Conservation (phyloP, 2,797 vertebrate species). For the Crenuchus spilurus region DNA sequence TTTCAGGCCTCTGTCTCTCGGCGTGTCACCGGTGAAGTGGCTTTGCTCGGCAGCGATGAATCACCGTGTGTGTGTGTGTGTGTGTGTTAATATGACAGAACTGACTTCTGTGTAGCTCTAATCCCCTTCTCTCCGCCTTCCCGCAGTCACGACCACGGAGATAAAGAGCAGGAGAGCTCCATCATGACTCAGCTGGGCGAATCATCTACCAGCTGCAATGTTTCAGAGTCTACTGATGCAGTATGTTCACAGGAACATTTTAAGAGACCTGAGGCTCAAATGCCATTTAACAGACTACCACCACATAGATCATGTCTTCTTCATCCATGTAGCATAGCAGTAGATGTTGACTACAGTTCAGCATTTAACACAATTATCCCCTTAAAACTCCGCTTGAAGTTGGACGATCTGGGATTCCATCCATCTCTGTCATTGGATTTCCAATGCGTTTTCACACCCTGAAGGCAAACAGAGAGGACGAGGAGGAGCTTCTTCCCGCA, state of each 20-base stretch:
- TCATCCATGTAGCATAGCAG: not conserved
- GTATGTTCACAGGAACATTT: not conserved
- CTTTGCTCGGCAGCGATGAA: slow-evolving; percentile 42
- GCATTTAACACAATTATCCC: too few species aligned
- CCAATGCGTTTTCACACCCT: too few species aligned
- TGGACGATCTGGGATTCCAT: too few species aligned
- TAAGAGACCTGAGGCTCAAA: not conserved
- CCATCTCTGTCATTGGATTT: too few species aligned
- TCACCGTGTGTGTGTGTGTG: slow-evolving; percentile 27
- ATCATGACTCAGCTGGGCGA: slow-evolving; percentile 52
- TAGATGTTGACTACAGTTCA: too few species aligned
- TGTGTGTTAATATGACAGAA: slow-evolving; percentile 11
- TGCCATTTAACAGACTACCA: not conserved
- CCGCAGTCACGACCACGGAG: slow-evolving; percentile 59
- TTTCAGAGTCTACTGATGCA: not conserved
- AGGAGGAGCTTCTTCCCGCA: too few species aligned
- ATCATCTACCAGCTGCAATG: slow-evolving; percentile 18
- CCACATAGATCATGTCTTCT: not conserved
- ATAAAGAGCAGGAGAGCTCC: slow-evolving; percentile 41
- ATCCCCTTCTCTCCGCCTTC: slow-evolving; percentile 44
- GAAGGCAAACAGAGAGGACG: too few species aligned
- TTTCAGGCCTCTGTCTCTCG: slow-evolving; percentile 2
- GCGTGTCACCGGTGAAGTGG: slow-evolving; percentile 35
- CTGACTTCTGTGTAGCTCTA: slow-evolving; percentile 43
- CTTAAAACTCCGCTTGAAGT: too few species aligned